Base-by-base conservation (phyloP, 2,797 vertebrate species). In the Chloroceryle amazona region DNA sequence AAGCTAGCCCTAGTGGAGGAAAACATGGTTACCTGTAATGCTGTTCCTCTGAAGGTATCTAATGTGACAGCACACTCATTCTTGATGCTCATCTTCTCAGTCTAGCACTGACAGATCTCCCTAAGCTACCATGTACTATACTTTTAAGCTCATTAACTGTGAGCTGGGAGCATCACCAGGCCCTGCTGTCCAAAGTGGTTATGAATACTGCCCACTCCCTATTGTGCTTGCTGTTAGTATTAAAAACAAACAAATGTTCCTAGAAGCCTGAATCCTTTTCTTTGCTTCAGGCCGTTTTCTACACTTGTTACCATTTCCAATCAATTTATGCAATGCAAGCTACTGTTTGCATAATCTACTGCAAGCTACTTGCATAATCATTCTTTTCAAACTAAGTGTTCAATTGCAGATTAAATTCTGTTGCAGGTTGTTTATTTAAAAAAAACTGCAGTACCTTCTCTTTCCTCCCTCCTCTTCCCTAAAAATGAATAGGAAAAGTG, bases 21-120 rank as follows among this genome's bases (percentile, higher is more conserved):
- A 73, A 80, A 62, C 16, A 33, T 3, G 10, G 28, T 35, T 46
- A 26, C 52, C 83, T 70, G 74, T 5, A 20, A 17, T 33, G 13
- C 79, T 11, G 4, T 10, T 72, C 29, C 37, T 49, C 60, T 6
- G 52, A 7, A 55, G 33, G 37, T 3, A 15, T 4, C 35, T 5
- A 0, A 0, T 17, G 13, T 13, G 58, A 57, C 47, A 71, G 52
- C 1, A 1, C 3, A 3, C 74, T 31, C 42, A 0, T 21, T 75
- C 76, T 63, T 25, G 39, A 31, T 33, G 74, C 63, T 80, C 86
- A 23, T 14, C 74, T 9, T 13, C 78, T 17, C 29, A 15, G 63
- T 7, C n/a, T 0, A 0, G 29, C 31, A 3, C 75, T 1, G 19
- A 19, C 57, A 35, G 12, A 23, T 4, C 51, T 66, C 51, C 42